A percentile compares a stretch with the other conserved stretches of the same genome.
Conservation (phyloP, 2,797 vertebrate genomes). For the Phataginus tricuspis region DNA sequence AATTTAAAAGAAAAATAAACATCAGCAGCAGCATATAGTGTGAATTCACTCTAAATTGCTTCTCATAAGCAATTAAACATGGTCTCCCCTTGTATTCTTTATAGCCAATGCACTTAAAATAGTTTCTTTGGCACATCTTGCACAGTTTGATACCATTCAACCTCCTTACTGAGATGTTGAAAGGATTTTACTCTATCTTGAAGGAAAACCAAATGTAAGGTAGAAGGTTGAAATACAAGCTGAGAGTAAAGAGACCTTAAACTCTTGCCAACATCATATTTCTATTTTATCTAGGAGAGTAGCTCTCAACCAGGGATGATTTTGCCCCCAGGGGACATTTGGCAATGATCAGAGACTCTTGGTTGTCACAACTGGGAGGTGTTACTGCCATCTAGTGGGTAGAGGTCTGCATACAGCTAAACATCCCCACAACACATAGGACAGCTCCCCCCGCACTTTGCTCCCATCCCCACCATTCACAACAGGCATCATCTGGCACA, state of each 20-base stretch:
- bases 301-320: slow-evolving; percentile 7
- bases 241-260: slow-evolving; percentile 51
- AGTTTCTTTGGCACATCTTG: slow-evolving; percentile 54
- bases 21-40: slow-evolving; percentile 36
- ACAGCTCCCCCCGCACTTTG: neutral
- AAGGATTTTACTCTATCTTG: slow-evolving; percentile 23
- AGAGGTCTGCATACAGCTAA: neutral
- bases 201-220: slow-evolving; percentile 63
- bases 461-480: too few species aligned
- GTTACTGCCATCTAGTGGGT: slow-evolving; percentile 29
- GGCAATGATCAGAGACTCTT: neutral
- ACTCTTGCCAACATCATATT: slow-evolving; percentile 36
- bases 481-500: neutral
- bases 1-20: slow-evolving; percentile 74
- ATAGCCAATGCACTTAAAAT: slow-evolving; percentile 69
- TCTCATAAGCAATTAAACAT: slow-evolving; percentile 66
- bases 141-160: slow-evolving; percentile 65
- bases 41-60: slow-evolving; percentile 56
- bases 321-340: neutral
- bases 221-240: slow-evolving; percentile 56
- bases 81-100: slow-evolving; percentile 60
- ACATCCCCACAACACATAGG: neutral
- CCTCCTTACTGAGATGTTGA: slow-evolving; percentile 62
- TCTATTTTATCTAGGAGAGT: slow-evolving; percentile 36
- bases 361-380: neutral